Evolutionary conservation across 2,888 invertebrate species (phyloP), one percentile per base, ranked within the genome.

Genomic region (Catonia carolina): DNA sequence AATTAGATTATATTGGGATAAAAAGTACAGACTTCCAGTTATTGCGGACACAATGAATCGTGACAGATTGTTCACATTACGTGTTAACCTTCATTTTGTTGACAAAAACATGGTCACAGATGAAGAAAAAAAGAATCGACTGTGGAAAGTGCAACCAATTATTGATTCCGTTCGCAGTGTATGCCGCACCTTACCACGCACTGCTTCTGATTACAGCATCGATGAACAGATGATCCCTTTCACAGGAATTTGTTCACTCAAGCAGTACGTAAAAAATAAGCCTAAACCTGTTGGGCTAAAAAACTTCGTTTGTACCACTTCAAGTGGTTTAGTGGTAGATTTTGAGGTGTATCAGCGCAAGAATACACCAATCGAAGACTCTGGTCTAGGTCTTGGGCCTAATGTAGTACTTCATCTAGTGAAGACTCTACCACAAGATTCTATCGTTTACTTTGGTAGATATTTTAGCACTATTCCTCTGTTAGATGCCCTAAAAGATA

Each of bases 101-200:
- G 33, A 33, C 33, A 33, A 33, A 10, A 33, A 33, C 10, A 10
- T 10, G 10, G 33, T 33, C 33, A 10, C 33, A 33, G 33, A 33
- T 7, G 33, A 33, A 33, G 33, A 33, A 33, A 33, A 33, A 33
- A 33, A 14, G n/a, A 41, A 41, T 14, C 10, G 41, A 14, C 41
- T 41, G 10, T 41, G 41, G 41, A 41, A 41, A 41, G 41, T 41
- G 7, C 41, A 41, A 14, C 41, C 41, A 12, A 14, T 41, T 14
- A 10, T 41, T 41, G 41, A 41, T 7, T 10, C 41, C 7, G 15
- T 41, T 10, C 41, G 41, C 7, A 41, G 14, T 41, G 41, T 7
- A 12, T 8, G 41, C 14, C 41, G 14, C 7, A 7, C 41, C 15
- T 7, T 33, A 10, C 33, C 33, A 10, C 10, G 33, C 33, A 7